Base-by-base conservation (phyloP, 2,797 vertebrate genomes). In the Ficedula albicollis region DNA sequence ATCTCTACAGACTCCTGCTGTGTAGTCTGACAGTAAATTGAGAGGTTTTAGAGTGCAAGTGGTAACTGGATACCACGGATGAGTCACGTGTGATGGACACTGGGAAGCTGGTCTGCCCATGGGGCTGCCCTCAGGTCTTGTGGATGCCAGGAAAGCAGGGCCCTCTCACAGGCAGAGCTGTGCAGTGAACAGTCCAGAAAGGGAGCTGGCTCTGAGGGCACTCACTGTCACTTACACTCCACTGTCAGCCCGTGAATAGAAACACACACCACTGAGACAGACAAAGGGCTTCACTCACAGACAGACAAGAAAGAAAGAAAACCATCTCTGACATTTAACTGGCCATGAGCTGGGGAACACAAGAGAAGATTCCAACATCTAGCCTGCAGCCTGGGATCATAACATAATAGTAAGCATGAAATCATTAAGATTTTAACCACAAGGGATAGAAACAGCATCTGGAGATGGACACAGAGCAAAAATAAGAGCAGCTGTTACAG, bases 1-100 rank as follows among this genome's bases (percentile, higher is more conserved):
- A 5, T 6, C 49, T 5, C 36, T 21, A 5, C 66, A 54, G 34
- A 22, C 52, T 16, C 0, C 0, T 4, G 48, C 32, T 75, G 25
- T 43, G 29, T 9, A 17, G n/a, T 23, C 44, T 13, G 51, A 43
- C 77, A 68, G 36, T 19, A 34, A 55, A 75, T 0, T 3, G 17
- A 41, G 36, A 55, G 55, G 4, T 60, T 52, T 64, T 8, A 43
- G 34, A 70, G 43, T n/a, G 34, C 38, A 49, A 41, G 68, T 15
- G 43, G 69, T 56, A 60, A 72, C 0, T 43, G 68, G 15, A 14
- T 51, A 27, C 12, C 52, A 59, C 63, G 48, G 11, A 3, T 15
- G 44, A 74, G 60, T 25, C 52, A 52, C 52, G 60, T 0, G 1
- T 10, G 41, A 20, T 32, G 76, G 69, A 26, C 41, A 56, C 22